Base-by-base conservation (phyloP, 2,888 invertebrate genomes). In the Malthinus flaveolus region DNA sequence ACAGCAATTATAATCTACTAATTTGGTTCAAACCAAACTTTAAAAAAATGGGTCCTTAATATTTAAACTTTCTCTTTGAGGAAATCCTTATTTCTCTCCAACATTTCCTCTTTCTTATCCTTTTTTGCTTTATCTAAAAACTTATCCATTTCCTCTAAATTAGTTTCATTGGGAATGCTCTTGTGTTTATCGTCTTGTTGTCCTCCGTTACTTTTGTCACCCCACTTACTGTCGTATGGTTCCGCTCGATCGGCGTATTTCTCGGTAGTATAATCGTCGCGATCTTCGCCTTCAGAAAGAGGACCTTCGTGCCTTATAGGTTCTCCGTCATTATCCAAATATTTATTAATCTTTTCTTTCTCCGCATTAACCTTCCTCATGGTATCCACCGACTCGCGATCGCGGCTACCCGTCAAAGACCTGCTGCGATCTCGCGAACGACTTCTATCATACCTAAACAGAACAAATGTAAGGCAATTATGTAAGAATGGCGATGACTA, bases 181-280 rank as follows among this genome's bases (percentile, higher is more conserved):
- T 63, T 66, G 45, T 53, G 63, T 44, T 64, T 66, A 32, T 65
- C 65, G 15, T 62, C 62, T 13, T 63, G 67, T 10, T 59, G 64
- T 36, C 63, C 64, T 58, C 60, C 67, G 46, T 61, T 66, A 7
- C 60, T 67, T 32, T 84, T 84, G 55, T 85, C 85, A 0, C 85
- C 85, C 85, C 86, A 86, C 72, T 86, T 86, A 3, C 86, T 86
- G 66, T 85, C 86, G 68, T 85, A 86, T 64, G 85, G 83, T 73
- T 86, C 86, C 23, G 3, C 23, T 49, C 86, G 79, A 73, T 85
- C 84, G 58, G 84, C 84, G 73, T 81, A 84, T 66, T 73, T 65
- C 12, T 66, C 68, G 36, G 66, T 72, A 39, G 71, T 74, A 59
- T 81, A 81, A 68, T 84, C 85, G 66, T 83, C 82, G 37, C 84